Evolutionary conservation across 2,113 vertebrate genomes (phyloP), one percentile per base, ranked within the genome.

Genomic region (Pionites leucogaster): DNA sequence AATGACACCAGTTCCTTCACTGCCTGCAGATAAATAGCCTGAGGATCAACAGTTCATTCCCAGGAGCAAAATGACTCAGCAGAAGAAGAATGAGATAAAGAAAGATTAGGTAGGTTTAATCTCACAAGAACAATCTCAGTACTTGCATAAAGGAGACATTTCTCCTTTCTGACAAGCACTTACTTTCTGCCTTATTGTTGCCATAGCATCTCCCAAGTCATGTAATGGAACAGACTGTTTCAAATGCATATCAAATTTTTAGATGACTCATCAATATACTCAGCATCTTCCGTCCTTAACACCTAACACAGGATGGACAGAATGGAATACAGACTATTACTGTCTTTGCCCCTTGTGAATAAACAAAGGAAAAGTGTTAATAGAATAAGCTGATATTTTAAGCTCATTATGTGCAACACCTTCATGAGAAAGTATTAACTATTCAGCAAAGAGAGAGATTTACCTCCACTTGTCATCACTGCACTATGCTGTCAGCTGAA

Each of bases 211-310:
- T 44, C 60, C 50, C 47, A 98, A 35, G 85, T 98, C 97, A 17
- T 39, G 86, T 9, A 96, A 93, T 0, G 95, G 95, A 12, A 91
- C 75, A 8, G 91, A 95, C 7, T 88, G 90, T 49, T 97, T 97
- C 90, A 98, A 80, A 84, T 96, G 94, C 3, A 9, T 77, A 8
- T 97, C 89, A 29, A 96, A 97, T 71, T 97, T 97, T 5, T 55
- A 44, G 22, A 33, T 98, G 96, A 3, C 60, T 89, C 96, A 97
- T 98, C 79, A 98, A 50, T 31, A 97, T 33, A 17, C 57, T 93
- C 86, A 98, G 90, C 97, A 98, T 98, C 94, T 94, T 97, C 68
- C 93, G 77, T 41, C 98, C 98, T 9, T 97, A 98, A 93, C 92
- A 92, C 68, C 98, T 98, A 94, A 64, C 62, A 11, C 2, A 28